A percentile compares a stretch with the other conserved stretches of the same genome.
Evolutionary conservation across 2,113 vertebrate species (phyloP).

Genomic region (Callospermophilus lateralis): DNA sequence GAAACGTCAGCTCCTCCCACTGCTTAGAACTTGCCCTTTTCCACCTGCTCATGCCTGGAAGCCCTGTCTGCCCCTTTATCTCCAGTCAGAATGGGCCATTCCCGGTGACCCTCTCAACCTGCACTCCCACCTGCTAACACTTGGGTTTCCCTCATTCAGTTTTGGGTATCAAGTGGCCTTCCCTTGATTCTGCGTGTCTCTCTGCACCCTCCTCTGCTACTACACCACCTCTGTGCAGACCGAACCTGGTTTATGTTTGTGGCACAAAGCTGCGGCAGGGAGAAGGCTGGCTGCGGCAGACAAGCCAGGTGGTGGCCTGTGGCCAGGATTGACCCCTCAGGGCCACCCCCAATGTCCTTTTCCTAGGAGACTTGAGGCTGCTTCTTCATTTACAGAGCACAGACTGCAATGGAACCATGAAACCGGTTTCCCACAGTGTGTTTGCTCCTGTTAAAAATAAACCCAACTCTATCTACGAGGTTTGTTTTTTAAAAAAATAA

Average conservation of each 20-base stretch:
- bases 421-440: not conserved
- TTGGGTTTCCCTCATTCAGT: not conserved
- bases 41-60: not conserved
- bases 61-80: not conserved
- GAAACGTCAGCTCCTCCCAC: not conserved
- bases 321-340: not conserved
- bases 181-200: not conserved
- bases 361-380: not conserved
- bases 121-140: fast-evolving
- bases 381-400: not conserved
- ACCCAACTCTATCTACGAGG: not conserved
- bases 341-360: too few species aligned
- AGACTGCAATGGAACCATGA: not conserved
- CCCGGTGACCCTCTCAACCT: not conserved
- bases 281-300: not conserved
- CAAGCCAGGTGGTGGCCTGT: fast-evolving
- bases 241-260: fast-evolving
- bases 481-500: constrained; percentile 49
- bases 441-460: constrained; percentile 64
- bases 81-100: not conserved
- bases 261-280: not conserved
- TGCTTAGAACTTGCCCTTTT: not conserved
- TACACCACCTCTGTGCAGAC: not conserved
- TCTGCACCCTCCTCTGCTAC: not conserved
- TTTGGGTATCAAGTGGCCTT: not conserved